These are phyloP conservation scores for Meliscaeva auricollis DNA, from an alignment of 2,888 invertebrate species.

Conservation along the genomic window DNA sequence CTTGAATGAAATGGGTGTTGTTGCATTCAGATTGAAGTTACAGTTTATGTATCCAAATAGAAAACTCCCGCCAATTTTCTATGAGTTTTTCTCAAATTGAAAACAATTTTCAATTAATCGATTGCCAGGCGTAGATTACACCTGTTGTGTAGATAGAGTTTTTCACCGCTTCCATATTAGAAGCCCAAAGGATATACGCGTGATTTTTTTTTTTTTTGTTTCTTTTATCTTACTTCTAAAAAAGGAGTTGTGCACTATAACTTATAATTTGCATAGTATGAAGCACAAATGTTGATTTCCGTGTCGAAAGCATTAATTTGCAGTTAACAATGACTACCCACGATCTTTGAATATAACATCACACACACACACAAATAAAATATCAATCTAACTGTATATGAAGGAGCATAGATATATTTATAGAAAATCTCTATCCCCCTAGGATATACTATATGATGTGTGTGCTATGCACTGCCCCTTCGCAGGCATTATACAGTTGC, in stretches of 20 bases:
- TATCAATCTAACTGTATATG: slow-evolving; percentile 20
- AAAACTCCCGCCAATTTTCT: slow-evolving; percentile 19
- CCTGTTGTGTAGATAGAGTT: slow-evolving; percentile 49
- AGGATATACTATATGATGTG: slow-evolving; percentile 1
- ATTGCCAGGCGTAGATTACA: slow-evolving; percentile 67
- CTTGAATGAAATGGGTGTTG: slow-evolving; percentile 4
- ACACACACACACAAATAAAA: slow-evolving; percentile 12
- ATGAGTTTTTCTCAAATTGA: slow-evolving; percentile 17
- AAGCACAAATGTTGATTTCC: slow-evolving; percentile 69
- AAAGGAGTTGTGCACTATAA: slow-evolving; percentile 64
- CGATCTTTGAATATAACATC: slow-evolving; percentile 31
- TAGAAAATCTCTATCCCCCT: no score
- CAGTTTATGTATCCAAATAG: slow-evolving; percentile 15
- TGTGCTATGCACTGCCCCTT: slow-evolving; percentile 43
- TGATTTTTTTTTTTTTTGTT: slow-evolving; percentile 47
- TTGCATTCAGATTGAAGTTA: slow-evolving; percentile 14
- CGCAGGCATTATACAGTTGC: slow-evolving; percentile 22
- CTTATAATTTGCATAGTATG: slow-evolving; percentile 70
- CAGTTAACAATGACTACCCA: slow-evolving; percentile 74
- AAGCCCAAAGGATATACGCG: slow-evolving; percentile 65
- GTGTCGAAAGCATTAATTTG: slow-evolving; percentile 76
- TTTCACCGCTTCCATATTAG: slow-evolving; percentile 43
- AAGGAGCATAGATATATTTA: slow-evolving; percentile 21
- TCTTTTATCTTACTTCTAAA: slow-evolving; percentile 16
- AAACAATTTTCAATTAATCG: slow-evolving; percentile 72